Evolutionary conservation across 2,113 vertebrate genomes (phyloP).

Genomic region (Triplophysa tibetana): DNA sequence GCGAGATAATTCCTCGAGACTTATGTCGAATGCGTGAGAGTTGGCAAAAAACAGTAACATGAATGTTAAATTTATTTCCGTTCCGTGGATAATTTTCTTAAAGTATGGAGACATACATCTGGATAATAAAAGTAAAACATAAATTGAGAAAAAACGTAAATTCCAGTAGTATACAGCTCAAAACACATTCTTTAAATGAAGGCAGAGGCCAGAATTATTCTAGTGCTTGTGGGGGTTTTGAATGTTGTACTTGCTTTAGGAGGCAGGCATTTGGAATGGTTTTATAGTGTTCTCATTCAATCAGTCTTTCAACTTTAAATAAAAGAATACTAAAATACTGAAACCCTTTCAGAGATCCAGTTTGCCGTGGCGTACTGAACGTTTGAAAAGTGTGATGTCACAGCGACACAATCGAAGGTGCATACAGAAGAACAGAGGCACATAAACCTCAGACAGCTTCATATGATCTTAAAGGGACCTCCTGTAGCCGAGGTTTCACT

Average conservation of each 20-base stretch:
- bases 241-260: background rate
- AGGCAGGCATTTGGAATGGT: background rate
- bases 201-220: conserved; percentile 35
- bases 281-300: conserved; percentile 18
- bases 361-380: background rate
- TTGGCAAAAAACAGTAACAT: conserved; percentile 20
- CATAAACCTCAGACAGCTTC: background rate
- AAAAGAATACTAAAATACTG: conserved; percentile 11
- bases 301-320: background rate
- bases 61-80: conserved; percentile 53
- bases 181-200: conserved; percentile 39
- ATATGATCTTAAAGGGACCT: conserved; percentile 1
- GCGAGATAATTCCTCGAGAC: background rate
- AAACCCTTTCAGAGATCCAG: conserved; percentile 26
- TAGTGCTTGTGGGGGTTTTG: background rate
- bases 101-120: conserved; percentile 48
- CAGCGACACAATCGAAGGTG: conserved; percentile 40
- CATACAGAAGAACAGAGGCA: conserved; percentile 29
- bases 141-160: conserved; percentile 32
- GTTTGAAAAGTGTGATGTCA: background rate
- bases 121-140: conserved; percentile 42
- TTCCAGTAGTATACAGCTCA: conserved; percentile 40
- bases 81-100: conserved; percentile 25
- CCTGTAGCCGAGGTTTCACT: background rate
- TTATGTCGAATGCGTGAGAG: background rate